Base-by-base conservation (phyloP, 2,888 invertebrate genomes). In the Venustoraphidia nigricollis region DNA sequence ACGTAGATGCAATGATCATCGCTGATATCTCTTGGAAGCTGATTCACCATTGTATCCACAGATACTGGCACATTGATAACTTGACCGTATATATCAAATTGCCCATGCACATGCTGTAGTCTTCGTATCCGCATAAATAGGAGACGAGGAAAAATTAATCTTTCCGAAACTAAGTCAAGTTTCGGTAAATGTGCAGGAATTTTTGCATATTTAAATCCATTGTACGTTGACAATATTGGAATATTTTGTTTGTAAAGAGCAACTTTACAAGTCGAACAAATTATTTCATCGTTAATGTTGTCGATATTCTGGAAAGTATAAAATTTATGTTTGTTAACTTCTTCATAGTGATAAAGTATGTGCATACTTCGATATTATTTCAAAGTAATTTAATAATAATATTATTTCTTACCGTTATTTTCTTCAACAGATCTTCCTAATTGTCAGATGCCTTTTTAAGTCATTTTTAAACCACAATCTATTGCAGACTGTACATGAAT, bases 41-140 rank as follows among this genome's bases (percentile, higher is more conserved):
- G 36, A 34, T 51, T 37, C 8, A 59, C 56, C 56, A 58, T 57
- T 40, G 49, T 57, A 44, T 57, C 48, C 8, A 56, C 54, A 27
- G 49, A 48, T 8, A 58, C 52, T 41, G 59, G 58, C 36, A 60
- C 55, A 53, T 60, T 60, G 10, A 59, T 59, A 2, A 59, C 48
- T 42, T 59, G 60, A 8, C 58, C 58, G 17, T 51, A 49, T 41
- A 58, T 57, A 44, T 55, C 57, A 43, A 50, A 55, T 45, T 55
- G 55, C 11, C 56, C 57, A 47, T 58, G 41, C 44, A 55, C 54
- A 53, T 60, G 54, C 41, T 57, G 52, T 40, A 57, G 50, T 41
- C 56, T 46, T 44, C 56, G 44, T 40, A 55, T 54, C 48, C 52
- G 56, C 56, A 58, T 57, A 52, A 54, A 57, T 49, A 52, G 59